Base-by-base conservation (phyloP, 2,113 vertebrate genomes). In the Coryphaenoides rupestris region DNA sequence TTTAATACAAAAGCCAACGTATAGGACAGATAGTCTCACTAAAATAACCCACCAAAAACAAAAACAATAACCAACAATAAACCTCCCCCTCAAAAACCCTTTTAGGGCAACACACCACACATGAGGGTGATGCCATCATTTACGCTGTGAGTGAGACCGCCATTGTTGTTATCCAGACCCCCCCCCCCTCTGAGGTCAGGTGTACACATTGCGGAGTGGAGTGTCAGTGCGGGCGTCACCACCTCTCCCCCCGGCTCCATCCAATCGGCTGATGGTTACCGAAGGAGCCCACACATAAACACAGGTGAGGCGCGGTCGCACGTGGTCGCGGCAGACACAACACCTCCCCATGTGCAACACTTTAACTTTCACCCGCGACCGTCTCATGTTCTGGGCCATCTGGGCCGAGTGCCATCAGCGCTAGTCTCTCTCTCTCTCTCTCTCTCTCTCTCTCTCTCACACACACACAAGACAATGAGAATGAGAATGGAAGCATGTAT, bases 241-340 rank as follows among this genome's bases (percentile, higher is more conserved):
- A 59, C 76, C 75, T 67, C 55, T n/a, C n/a, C n/a, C n/a, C n/a
- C n/a, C 75, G 58, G 40, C 57, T 55, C 45, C 73, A 16, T 17
- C 77, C 76, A 78, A 77, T 84, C 80, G 74, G 68, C 69, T 56
- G 54, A 62, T 75, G 67, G 79, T 84, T 81, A 73, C 81, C 60
- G 75, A 47, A 54, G 64, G 56, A 2, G 52, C 33, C 55, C 63
- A 62, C 67, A 80, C 73, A 89, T 84, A 91, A 90, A 89, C 89
- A 87, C 83, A 88, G 81, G 84, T 86, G 85, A 23, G 19, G 58
- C 62, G 46, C 47, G 56, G 19, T 60, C 62, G 46, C 47, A 56
- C 63, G 69, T 74, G 72, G 79, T 70, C 47, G 66, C 70, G 45
- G 67, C 70, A 54, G 72, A 46, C 67, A 21, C 7, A 63, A 56